Evolutionary conservation across 2,888 invertebrate species (phyloP).

Genomic region (Nomada hirtipes): DNA sequence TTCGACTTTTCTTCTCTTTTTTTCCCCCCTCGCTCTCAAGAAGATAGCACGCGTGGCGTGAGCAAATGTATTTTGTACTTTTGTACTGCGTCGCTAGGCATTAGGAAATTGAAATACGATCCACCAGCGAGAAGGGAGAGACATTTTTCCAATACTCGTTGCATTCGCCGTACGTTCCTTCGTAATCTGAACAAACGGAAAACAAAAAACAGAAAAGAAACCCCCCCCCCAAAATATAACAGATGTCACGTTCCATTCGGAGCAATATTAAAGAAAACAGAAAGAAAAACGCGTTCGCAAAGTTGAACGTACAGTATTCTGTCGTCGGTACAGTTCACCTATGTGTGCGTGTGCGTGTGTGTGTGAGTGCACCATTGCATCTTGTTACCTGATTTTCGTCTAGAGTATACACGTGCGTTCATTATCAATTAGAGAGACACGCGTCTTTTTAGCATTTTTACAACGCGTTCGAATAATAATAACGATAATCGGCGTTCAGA

Average conservation of each 20-base stretch:
- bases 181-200: conserved; percentile 25
- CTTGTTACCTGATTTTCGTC: conserved; percentile 65
- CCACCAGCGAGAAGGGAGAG: conserved; percentile 38
- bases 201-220: not conserved
- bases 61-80: conserved; percentile 69
- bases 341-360: conserved; percentile 12
- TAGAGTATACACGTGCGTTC: conserved; percentile 38
- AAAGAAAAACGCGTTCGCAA: conserved; percentile 26
- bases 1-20: not conserved
- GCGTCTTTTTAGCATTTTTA: not conserved
- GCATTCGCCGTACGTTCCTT: conserved; percentile 43
- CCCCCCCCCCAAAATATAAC: not conserved
- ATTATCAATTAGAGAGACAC: conserved; percentile 21
- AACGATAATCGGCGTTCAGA: not conserved
- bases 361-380: conserved; percentile 54
- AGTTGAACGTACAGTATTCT: conserved; percentile 66
- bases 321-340: conserved; percentile 55
- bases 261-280: conserved; percentile 36
- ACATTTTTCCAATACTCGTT: conserved; percentile 47
- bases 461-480: not conserved
- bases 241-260: conserved; percentile 35
- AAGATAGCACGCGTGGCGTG: conserved; percentile 16
- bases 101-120: conserved; percentile 66
- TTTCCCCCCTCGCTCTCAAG: not conserved
- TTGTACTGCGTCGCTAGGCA: conserved; percentile 62